Base-by-base conservation (phyloP, 1,140 invertebrate species). In the Drosophila nebulosa region DNA sequence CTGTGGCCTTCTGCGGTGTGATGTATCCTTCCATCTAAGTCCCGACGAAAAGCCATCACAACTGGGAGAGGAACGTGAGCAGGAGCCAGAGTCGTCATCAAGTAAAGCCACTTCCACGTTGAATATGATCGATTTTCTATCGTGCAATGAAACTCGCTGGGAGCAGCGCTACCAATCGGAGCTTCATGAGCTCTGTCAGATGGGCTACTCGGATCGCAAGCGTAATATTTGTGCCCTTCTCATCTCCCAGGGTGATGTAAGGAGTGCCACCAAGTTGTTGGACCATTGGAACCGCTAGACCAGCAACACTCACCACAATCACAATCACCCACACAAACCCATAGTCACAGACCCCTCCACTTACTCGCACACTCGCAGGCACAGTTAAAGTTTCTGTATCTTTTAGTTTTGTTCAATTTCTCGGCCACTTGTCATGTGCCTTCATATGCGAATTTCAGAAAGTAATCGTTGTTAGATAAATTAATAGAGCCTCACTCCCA, bases 221-320 rank as follows among this genome's bases (percentile, higher is more conserved):
- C 71, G 65, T 26, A 86, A 88, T 46, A 46, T 75, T 1, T 57
- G 32, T 16, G 81, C 81, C 1, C 53, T 88, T 3, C 36, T 66
- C 16, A 76, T 83, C 39, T 69, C 70, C 0, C 61, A 56, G 5
- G 81, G 81, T 1, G 50, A 81, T 22, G 46, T 88, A 9, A 59
- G 66, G 1, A 52, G 46, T 16, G 81, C 81, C 6, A 42, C 69
- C 16, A 71, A 69, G 10, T 53, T 81, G 12, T 53, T 86, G 26
- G 27, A 86, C 21, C 26, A 78, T 12, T 88, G 83, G 81, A 67
- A 69, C 12, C 77, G 51, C 16, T 78, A 67, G 16, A 21, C 7
- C 1, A 42, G 24, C 39, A 64, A 16, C 7, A 59, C 21, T 24
- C 3, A 46, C 12, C 35, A 18, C 16, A 9, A 18, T 2, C 16